Evolutionary conservation across 2,113 vertebrate species (phyloP).

Genomic region (Microtus montanus): DNA sequence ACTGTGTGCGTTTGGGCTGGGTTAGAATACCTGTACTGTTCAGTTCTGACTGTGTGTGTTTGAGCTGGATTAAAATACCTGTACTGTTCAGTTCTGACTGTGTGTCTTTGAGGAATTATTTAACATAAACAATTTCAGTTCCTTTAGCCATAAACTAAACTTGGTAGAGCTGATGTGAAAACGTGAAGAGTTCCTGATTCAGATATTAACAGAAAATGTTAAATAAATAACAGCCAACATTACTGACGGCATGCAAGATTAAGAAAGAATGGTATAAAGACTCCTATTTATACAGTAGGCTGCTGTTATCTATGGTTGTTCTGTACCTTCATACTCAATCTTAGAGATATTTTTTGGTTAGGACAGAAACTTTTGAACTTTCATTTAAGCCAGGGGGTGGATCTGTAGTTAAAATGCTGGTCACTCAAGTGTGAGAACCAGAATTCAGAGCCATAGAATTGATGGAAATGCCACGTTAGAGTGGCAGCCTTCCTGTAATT

Average conservation of each 20-base stretch:
- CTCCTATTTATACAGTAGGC: neutral
- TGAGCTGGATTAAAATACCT: no score
- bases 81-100: neutral
- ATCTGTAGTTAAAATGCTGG: neutral
- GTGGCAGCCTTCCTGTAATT: neutral
- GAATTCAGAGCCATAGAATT: neutral
- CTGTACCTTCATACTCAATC: neutral
- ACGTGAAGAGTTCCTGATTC: neutral
- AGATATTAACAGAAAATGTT: conserved; percentile 29
- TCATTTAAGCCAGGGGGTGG: neutral
- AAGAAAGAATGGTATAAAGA: neutral
- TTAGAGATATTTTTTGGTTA: conserved; percentile 35
- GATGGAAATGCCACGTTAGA: neutral
- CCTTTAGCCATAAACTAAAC: neutral
- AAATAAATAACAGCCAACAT: conserved; percentile 10
- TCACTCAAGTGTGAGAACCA: neutral
- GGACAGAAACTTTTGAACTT: neutral
- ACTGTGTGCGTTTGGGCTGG: neutral
- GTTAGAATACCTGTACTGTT: neutral
- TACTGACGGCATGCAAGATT: neutral
- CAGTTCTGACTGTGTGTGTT: neutral
- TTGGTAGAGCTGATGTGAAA: neutral
- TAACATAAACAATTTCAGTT: neutral
- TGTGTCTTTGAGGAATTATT: neutral
- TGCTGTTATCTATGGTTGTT: neutral